These are phyloP conservation scores for Hycleus phaleratus DNA, from an alignment of 1,140 invertebrate genomes.

Conservation along the genomic window DNA sequence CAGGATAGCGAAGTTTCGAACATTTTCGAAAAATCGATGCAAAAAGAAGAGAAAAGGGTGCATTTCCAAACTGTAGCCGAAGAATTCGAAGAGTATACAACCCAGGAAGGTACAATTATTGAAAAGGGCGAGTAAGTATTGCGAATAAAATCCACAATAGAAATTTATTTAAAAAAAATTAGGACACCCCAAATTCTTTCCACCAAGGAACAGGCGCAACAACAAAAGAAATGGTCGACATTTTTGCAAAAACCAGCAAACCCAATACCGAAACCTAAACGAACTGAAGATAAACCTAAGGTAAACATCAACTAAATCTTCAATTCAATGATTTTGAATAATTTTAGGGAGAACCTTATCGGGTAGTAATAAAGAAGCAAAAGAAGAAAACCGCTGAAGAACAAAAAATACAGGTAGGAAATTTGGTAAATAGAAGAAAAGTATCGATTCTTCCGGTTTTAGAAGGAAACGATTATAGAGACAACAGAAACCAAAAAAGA, in stretches of 20 bases:
- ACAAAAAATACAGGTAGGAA: neutral
- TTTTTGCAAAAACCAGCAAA: slow-evolving; percentile 62
- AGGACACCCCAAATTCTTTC: too few relatives aligned
- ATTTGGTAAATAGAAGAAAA: neutral
- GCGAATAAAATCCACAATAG: too few relatives aligned
- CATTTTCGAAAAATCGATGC: neutral
- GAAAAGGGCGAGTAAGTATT: too few relatives aligned
- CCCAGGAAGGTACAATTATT: too few relatives aligned
- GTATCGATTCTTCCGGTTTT: neutral
- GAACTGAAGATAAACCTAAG: slow-evolving; percentile 28
- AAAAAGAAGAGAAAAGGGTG: neutral
- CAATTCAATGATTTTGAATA: neutral
- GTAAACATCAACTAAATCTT: slow-evolving; percentile 11
- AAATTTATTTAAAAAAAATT: too few relatives aligned
- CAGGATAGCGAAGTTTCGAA: neutral
- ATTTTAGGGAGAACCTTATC: slow-evolving; percentile 38
- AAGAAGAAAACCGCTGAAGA: neutral
- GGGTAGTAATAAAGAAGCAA: slow-evolving; percentile 47
- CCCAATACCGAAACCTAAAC: slow-evolving; percentile 50
- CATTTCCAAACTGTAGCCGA: too few relatives aligned
- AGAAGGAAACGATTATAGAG: neutral
- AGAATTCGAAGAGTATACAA: too few relatives aligned
- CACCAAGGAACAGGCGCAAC: slow-evolving; percentile 8
- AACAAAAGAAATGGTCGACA: slow-evolving; percentile 58
- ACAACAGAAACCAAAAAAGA: neutral